Conservation (phyloP, 2,888 invertebrate species). For the Papilio protenor region DNA sequence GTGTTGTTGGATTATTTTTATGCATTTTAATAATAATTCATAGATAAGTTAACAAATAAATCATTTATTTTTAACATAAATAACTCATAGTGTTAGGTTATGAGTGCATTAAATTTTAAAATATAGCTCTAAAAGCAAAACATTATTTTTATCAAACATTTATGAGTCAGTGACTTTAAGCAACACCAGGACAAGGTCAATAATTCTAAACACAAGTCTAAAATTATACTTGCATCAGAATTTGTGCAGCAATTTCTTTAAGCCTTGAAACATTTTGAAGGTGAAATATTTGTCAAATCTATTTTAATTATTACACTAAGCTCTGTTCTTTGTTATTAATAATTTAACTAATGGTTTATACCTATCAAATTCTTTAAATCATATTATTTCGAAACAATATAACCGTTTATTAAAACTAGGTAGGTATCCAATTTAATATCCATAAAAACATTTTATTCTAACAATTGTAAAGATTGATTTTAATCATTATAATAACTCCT, state of each 20-base stretch:
- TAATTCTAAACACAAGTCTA: neutral
- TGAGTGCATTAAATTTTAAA: neutral
- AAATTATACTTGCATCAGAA: slow-evolving; percentile 3
- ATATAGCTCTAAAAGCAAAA: neutral
- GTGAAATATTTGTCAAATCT: neutral
- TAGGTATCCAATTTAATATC: too few species aligned
- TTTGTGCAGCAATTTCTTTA: neutral
- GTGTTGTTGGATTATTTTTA: slow-evolving; percentile 38
- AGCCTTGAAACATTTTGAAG: neutral
- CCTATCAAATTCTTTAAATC: neutral
- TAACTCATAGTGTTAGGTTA: neutral
- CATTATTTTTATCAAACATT: slow-evolving; percentile 5
- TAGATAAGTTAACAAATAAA: neutral
- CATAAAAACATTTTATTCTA: neutral
- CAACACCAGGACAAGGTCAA: neutral
- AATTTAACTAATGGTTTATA: neutral
- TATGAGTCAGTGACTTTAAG: slow-evolving; percentile 5
- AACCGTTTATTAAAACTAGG: too few species aligned
- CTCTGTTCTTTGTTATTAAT: neutral
- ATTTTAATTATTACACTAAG: neutral
- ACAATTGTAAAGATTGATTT: neutral
- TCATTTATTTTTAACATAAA: neutral
- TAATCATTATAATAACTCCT: neutral
- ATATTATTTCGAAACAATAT: neutral
- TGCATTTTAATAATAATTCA: slow-evolving; percentile 8